These are phyloP conservation scores for Pterocles burchelli DNA, from an alignment of 2,113 vertebrate species.

Conservation along the genomic window DNA sequence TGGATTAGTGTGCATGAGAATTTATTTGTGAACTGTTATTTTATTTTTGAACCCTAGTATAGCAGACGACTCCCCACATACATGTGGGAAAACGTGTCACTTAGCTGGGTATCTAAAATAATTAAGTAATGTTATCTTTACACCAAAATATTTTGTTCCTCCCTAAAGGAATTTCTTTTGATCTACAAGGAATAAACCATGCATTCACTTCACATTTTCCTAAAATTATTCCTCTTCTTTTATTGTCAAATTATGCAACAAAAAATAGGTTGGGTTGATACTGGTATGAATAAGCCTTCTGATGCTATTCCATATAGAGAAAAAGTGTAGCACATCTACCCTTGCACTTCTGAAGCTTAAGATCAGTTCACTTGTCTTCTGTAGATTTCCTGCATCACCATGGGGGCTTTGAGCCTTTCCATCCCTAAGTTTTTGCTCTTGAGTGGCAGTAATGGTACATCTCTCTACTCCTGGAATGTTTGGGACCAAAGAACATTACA, in stretches of 20 bases:
- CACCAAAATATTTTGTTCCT: background rate
- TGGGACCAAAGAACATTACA: background rate
- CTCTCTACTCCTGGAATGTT: background rate
- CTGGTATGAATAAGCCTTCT: background rate
- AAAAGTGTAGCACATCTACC: accelerated
- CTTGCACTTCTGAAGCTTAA: background rate
- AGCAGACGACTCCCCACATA: background rate
- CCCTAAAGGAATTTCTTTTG: background rate
- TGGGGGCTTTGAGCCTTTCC: background rate
- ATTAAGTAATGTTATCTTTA: background rate
- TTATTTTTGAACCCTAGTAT: background rate
- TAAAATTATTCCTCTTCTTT: background rate
- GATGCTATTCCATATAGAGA: background rate
- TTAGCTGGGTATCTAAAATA: background rate
- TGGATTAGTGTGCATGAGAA: background rate
- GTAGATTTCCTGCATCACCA: background rate
- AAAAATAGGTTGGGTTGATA: background rate
- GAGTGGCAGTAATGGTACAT: background rate
- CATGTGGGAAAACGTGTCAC: background rate
- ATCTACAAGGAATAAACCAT: background rate
- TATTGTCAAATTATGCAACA: background rate
- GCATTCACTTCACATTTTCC: background rate
- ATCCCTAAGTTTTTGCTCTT: background rate
- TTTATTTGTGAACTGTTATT: background rate
- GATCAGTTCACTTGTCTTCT: background rate